Evolutionary conservation across 1,140 invertebrate species (phyloP).

Genomic region (Nautilus pompilius): DNA sequence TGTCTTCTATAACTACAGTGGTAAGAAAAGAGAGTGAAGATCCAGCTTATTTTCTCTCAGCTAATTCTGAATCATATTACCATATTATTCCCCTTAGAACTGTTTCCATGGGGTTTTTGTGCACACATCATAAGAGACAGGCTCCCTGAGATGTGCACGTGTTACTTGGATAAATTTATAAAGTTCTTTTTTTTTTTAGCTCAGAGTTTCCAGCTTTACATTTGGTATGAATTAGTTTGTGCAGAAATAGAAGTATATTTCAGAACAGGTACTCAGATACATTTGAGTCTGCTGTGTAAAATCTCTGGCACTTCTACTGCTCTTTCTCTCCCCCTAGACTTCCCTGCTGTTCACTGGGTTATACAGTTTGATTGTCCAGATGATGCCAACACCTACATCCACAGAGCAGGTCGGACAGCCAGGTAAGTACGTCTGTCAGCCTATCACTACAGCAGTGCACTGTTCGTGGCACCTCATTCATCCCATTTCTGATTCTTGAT

Average conservation of each 20-base stretch:
- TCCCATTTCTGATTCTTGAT: no score
- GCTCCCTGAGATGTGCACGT: background rate
- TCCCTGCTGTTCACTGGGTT: slow-evolving; percentile 95
- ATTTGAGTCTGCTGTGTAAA: background rate
- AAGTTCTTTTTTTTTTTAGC: background rate
- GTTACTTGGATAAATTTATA: background rate
- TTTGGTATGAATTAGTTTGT: background rate
- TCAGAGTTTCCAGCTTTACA: background rate
- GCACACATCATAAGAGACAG: no score
- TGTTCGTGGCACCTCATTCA: background rate
- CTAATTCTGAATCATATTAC: no score
- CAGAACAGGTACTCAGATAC: background rate
- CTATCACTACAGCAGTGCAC: background rate
- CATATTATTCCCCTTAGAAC: no score
- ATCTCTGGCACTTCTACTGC: background rate
- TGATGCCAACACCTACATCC: slow-evolving; percentile 93
- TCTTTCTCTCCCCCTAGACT: slow-evolving; percentile 64
- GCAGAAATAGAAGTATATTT: background rate
- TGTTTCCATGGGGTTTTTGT: no score
- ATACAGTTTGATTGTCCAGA: slow-evolving; percentile 97
- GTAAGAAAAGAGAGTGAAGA: no score
- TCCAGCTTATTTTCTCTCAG: no score
- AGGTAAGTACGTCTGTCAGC: slow-evolving; percentile 25
- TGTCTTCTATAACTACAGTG: no score
- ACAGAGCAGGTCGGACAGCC: slow-evolving; percentile 93